These are phyloP conservation scores for Ooceraea biroi DNA, from an alignment of 1,140 invertebrate species.

Conservation along the genomic window DNA sequence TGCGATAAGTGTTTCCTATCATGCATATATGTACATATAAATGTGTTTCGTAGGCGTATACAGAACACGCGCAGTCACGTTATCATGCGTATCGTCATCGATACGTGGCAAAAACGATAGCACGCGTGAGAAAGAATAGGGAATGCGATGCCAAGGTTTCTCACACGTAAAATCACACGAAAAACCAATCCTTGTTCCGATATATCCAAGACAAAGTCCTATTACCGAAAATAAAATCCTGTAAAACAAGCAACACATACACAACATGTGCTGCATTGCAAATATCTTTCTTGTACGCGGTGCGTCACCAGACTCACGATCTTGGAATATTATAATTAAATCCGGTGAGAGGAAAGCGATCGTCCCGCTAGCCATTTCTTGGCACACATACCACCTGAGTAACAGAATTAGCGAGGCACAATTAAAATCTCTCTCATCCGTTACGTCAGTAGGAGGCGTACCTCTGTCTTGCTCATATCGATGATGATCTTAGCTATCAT, in stretches of 20 bases:
- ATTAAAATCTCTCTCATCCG: slow-evolving; percentile 7
- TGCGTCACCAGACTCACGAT: too few relatives aligned
- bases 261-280: too few relatives aligned
- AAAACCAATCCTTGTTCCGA: too few relatives aligned
- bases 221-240: too few relatives aligned
- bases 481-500: not conserved
- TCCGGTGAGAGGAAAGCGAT: not conserved
- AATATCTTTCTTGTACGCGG: too few relatives aligned
- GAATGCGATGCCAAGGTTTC: too few relatives aligned
- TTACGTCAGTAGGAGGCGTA: not conserved
- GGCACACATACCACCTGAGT: not conserved
- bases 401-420: not conserved
- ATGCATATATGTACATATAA: not conserved
- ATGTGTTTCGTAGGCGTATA: not conserved
- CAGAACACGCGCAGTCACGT: not conserved
- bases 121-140: not conserved
- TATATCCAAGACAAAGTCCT: too few relatives aligned
- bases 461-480: not conserved
- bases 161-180: too few relatives aligned
- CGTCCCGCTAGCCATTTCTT: not conserved
- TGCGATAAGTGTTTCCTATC: slow-evolving; percentile 19
- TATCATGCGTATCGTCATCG: not conserved
- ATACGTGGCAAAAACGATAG: not conserved
- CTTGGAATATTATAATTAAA: not conserved
- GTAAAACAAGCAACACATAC: too few relatives aligned